Base-by-base conservation (phyloP, 2,113 vertebrate genomes). In the Tachycineta bicolor region DNA sequence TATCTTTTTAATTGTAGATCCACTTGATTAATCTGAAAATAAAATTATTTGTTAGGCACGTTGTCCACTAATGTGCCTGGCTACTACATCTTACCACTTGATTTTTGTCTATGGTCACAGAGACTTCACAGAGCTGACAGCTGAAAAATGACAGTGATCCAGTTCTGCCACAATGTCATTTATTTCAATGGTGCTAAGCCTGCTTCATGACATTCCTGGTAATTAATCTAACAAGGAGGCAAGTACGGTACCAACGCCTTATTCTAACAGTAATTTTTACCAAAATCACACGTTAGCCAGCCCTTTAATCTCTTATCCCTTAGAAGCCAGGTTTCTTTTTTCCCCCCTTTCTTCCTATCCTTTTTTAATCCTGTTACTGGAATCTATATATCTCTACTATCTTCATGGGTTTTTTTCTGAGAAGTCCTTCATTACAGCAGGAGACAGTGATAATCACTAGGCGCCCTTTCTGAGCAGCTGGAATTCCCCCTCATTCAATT, bases 391-490 rank as follows among this genome's bases (percentile, higher is more conserved):
- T 87, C 73, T 91, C 60, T 60, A 60, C 68, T 71, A 86, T 93
- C 92, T 95, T 71, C 59, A n/a, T 7, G 11, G 2, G 8, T 2
- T 43, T 80, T 90, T 94, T 90, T 81, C 85, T 64, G 44, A 90
- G 23, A 94, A 96, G 68, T 78, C 76, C 90, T 92, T 97, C 94
- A 92, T 92, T 95, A 93, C n/a, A 93, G 83, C 83, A 96, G 69
- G 81, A 96, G 94, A 92, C 92, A 89, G 73, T 92, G 83, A 86
- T 92, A 94, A 96, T 93, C 83, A 90, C 85, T 95, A 92, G 90
- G 86, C 37, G 41, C 85, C 93, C 65, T 95, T 94, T 87, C 73
- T 90, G 82, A 87, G 88, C 56, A 60, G 73, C 70, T 96, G 94
- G 87, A 97, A 95, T 90, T 95, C 79, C 83, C 85, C 29, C 56